phyloP scores from a whole-genome alignment of 2,113 vertebrate genomes.

The Scartelaos histophorus region DNA sequence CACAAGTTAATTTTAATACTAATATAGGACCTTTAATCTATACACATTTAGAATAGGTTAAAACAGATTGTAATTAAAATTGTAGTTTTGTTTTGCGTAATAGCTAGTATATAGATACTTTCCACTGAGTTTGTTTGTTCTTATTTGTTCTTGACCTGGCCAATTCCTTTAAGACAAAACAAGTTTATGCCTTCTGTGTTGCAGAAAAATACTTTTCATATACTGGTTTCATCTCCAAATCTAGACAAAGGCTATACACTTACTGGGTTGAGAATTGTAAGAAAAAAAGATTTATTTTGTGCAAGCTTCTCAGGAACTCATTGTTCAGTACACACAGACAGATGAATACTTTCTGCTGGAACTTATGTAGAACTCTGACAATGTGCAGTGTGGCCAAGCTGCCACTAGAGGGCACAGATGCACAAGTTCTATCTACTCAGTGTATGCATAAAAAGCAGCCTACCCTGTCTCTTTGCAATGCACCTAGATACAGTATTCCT shows the following conservation, averaged over 20 bases:
- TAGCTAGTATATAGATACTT: too few species aligned
- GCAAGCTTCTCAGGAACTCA: background rate
- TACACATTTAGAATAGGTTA: too few species aligned
- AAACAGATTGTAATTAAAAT: too few species aligned
- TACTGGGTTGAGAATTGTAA: background rate
- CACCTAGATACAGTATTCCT: too few species aligned
- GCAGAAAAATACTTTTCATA: too few species aligned
- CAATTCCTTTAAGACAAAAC: background rate
- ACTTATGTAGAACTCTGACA: background rate
- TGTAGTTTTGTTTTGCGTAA: too few species aligned
- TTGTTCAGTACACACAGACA: background rate
- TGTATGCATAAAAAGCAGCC: too few species aligned
- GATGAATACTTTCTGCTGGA: background rate
- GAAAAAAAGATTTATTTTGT: background rate
- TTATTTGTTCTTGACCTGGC: background rate
- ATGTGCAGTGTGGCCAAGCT: background rate
- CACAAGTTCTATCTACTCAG: background rate
- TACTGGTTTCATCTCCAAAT: background rate
- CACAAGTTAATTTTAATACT: too few species aligned
- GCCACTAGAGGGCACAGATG: conserved; percentile 4
- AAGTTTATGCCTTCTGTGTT: background rate
- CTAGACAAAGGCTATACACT: background rate
- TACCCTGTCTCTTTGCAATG: too few species aligned
- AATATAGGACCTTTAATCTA: too few species aligned
- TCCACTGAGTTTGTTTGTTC: too few species aligned